A percentile compares a stretch with the other conserved stretches of the same genome.
These are phyloP conservation scores for Agrilus planipennis DNA, from an alignment of 1,140 invertebrate species.

Conservation along the genomic window DNA sequence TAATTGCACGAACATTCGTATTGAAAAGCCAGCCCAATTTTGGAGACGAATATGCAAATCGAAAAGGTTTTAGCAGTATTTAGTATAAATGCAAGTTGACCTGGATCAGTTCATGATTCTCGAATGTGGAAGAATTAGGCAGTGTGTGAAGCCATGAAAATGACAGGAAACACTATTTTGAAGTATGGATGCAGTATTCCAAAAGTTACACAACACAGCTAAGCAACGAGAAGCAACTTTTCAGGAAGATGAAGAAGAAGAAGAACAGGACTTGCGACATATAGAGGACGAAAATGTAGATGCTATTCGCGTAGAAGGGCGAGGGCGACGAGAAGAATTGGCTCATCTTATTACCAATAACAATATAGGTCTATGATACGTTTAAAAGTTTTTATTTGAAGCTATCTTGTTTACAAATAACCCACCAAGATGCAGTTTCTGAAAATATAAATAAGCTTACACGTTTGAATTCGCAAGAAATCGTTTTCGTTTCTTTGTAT, in stretches of 20 bases:
- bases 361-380: constrained; percentile 1
- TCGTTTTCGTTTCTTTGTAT: no score
- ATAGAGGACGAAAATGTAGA: not conserved
- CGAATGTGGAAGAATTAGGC: not conserved
- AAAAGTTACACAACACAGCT: not conserved
- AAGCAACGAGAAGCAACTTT: not conserved
- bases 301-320: not conserved
- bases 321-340: not conserved
- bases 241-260: not conserved
- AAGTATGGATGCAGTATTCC: not conserved
- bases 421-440: no score
- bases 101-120: not conserved
- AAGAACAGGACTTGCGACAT: not conserved
- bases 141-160: not conserved
- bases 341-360: not conserved
- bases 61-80: not conserved
- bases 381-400: no score
- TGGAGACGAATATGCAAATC: not conserved
- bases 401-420: no score
- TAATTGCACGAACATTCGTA: constrained; percentile 1
- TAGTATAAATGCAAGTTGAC: not conserved
- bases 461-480: no score
- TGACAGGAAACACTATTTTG: not conserved
- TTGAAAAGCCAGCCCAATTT: not conserved
- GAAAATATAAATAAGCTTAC: no score